phyloP scores from a whole-genome alignment of 2,888 invertebrate genomes.

The Cheilosia variabilis region DNA sequence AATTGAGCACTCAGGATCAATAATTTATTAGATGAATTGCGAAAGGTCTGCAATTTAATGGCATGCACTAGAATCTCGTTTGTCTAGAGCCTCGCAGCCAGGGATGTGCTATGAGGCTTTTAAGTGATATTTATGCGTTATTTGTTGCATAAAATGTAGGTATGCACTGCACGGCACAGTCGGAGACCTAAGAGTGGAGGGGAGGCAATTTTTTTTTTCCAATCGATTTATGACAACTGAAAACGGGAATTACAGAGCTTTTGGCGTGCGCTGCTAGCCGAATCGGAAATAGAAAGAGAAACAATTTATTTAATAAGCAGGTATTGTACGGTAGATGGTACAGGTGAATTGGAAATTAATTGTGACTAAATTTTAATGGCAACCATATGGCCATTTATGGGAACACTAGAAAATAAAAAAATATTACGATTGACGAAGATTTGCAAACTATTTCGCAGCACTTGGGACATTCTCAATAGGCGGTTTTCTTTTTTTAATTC shows the following conservation, averaged over 20 bases:
- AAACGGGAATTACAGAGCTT: conserved; percentile 41
- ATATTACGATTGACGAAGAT: no score
- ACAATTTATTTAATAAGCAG: conserved; percentile 49
- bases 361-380: neutral
- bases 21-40: conserved; percentile 60
- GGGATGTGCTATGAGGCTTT: conserved; percentile 20
- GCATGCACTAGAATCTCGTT: conserved; percentile 50
- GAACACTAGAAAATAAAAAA: no score
- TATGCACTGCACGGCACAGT: neutral
- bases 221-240: conserved; percentile 67
- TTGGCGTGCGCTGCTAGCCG: neutral
- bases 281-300: conserved; percentile 45
- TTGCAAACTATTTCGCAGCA: no score
- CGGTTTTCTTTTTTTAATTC: no score
- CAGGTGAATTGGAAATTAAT: conserved; percentile 1
- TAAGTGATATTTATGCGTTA: conserved; percentile 32
- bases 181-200: neutral
- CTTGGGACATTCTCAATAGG: no score
- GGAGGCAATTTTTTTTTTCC: conserved; percentile 43
- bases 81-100: conserved; percentile 16
- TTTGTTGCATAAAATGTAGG: conserved; percentile 35
- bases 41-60: conserved; percentile 24
- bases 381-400: no score
- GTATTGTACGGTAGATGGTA: conserved; percentile 3
- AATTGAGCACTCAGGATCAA: conserved; percentile 64